Percentiles rank a stretch among this genome's conserved stretches.
Evolutionary conservation across 2,113 vertebrate genomes (phyloP).

Genomic region (Apistogramma diplotaenia): DNA sequence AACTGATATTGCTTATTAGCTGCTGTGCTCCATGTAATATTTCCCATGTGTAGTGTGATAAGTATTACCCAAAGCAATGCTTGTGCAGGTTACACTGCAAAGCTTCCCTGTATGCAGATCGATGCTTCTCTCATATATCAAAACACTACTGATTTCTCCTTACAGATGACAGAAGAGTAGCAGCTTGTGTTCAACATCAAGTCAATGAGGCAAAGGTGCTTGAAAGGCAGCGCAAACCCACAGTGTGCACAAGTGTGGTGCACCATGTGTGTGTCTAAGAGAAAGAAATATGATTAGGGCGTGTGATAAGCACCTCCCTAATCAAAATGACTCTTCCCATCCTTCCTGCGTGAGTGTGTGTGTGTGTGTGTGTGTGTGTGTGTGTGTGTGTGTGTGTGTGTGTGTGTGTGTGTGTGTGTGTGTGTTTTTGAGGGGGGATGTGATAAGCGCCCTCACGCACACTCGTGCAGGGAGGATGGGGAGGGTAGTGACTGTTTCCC

Average conservation of each 20-base stretch:
- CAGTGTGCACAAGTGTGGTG: background rate
- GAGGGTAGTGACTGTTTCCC: background rate
- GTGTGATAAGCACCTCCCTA: slow-evolving; percentile 2
- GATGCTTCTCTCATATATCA: background rate
- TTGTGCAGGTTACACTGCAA: background rate
- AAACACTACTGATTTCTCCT: background rate
- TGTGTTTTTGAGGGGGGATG: too few relatives aligned
- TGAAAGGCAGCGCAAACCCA: background rate
- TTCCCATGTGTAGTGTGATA: background rate
- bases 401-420: too few relatives aligned
- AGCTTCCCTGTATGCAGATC: background rate
- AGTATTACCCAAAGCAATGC: background rate
- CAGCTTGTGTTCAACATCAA: slow-evolving; percentile 11
- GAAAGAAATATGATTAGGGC: background rate
- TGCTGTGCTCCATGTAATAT: background rate
- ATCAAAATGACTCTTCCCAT: too few relatives aligned
- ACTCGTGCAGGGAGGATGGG: background rate
- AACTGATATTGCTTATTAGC: background rate
- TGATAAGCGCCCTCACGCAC: slow-evolving; percentile 2
- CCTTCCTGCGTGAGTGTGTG: too few relatives aligned
- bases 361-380: too few relatives aligned
- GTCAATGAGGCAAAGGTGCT: slow-evolving; percentile 10
- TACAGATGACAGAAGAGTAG: background rate
- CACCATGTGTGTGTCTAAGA: background rate
- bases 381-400: too few relatives aligned